Percentiles rank a stretch among this genome's conserved stretches.
phyloP scores from a whole-genome alignment of 2,797 vertebrate species.

The Tiaroga cobitis region DNA sequence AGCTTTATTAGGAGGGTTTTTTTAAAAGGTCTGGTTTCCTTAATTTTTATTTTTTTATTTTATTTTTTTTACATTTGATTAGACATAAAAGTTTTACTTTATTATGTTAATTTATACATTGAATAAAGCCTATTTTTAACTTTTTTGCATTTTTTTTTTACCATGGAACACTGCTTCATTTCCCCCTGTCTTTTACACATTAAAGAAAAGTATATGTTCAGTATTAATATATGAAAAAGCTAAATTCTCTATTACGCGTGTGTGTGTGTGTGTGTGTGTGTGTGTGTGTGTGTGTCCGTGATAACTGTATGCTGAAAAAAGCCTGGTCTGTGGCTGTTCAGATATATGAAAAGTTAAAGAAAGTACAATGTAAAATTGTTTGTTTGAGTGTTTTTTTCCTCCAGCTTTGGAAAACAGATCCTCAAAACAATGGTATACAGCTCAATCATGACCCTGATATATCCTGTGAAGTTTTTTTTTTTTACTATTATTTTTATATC shows the following conservation, averaged over 20 bases:
- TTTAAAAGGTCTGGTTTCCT: neutral
- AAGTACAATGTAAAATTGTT: neutral
- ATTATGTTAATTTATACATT: conserved; percentile 8
- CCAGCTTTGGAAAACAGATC: neutral
- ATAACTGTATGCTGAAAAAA: neutral
- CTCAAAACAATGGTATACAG: neutral
- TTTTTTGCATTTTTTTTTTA: neutral
- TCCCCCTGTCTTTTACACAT: neutral
- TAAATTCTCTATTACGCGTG: neutral
- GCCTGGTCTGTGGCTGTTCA: neutral
- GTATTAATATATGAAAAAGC: neutral
- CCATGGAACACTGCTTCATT: neutral
- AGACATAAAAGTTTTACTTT: neutral
- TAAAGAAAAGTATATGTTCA: neutral
- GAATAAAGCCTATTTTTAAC: neutral
- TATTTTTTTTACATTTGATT: neutral
- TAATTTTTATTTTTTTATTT: no score
- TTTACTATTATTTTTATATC: neutral
- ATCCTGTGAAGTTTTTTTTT: neutral
- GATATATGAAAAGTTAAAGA: neutral
- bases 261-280: no score
- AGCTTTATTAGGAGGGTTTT: conserved; percentile 59
- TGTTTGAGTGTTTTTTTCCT: neutral
- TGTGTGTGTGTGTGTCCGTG: no score
- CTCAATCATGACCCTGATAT: neutral